Evolutionary conservation across 2,113 vertebrate species (phyloP), one percentile per base, ranked within the genome.

Genomic region (Epinephelus moara): DNA sequence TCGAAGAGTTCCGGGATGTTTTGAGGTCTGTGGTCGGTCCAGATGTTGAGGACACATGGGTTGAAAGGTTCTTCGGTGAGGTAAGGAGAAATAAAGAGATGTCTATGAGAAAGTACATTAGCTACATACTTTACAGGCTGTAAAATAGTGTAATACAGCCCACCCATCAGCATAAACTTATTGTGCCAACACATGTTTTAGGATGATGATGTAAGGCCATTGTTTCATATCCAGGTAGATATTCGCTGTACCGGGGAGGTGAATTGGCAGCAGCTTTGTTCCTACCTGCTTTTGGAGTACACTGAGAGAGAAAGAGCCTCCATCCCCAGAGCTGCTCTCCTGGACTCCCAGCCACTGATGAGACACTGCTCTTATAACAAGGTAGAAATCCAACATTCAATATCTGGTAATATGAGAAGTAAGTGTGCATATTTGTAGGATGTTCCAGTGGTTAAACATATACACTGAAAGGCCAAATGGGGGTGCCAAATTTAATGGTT

Each of bases 41-140:
- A 2, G 75, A 89, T 59, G 50, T 56, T 49, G 59, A 83, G 49
- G 81, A 74, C 45, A 56, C 25, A 1, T 91, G 90, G 77, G 86
- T 88, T 19, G 85, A 89, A 53, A 76, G 88, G 75, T 91, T 94
- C 61, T 92, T 94, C 79, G 86, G 37, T 63, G 92, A 94, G 91
- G 94, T 92, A 68, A 81, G 67, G n/a, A 72, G 3, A 63, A 30
- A 79, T 19, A 33, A 52, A 40, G 45, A 69, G 21, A 1, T 49
- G 1, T 17, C 8, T 40, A 21, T 67, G 23, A 45, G 1, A 27
- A 40, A 19, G 2, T 18, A 56, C 33, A 57, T 14, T n/a, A 12
- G 6, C 11, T 53, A 37, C 2, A 12, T 10, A 15, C 1, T 7
- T 17, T 57, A 18, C 2, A 68, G 7, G 9, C 11, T 37, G 33